Conservation (phyloP, 2,113 vertebrate species). For the Planiliza haematocheilus region DNA sequence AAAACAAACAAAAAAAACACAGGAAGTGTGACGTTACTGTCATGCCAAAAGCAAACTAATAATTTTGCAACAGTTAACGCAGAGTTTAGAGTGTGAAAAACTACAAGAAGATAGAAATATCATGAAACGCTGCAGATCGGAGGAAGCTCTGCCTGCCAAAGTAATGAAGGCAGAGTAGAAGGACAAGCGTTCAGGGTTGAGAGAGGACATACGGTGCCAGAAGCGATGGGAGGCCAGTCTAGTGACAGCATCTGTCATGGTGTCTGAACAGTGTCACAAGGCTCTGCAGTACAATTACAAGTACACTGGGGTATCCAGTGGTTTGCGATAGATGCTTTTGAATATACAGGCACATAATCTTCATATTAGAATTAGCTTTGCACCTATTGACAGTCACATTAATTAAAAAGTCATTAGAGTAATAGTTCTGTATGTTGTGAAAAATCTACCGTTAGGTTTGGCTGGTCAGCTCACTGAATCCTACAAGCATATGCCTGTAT, state of each 20-base stretch:
- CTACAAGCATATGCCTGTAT: constrained; percentile 12
- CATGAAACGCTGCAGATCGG: not conserved
- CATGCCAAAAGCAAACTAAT: not conserved
- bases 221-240: constrained; percentile 48
- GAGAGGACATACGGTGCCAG: constrained; percentile 53
- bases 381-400: constrained; percentile 21
- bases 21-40: not conserved
- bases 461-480: constrained; percentile 34
- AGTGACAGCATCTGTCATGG: constrained; percentile 54
- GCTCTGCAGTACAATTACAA: not conserved
- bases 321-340: not conserved
- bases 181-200: constrained; percentile 13
- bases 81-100: not conserved
- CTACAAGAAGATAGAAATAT: not conserved
- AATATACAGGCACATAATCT: not conserved
- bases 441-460: constrained; percentile 12
- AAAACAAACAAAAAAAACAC: too few species aligned
- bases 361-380: constrained; percentile 9
- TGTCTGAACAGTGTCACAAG: constrained; percentile 33
- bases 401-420: constrained; percentile 17
- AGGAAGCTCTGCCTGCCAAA: constrained; percentile 19
- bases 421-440: constrained; percentile 25
- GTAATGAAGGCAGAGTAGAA: constrained; percentile 27
- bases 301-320: not conserved
- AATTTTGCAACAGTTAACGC: not conserved